Evolutionary conservation across 2,888 invertebrate genomes (phyloP), one percentile per base, ranked within the genome.

Genomic region (Callimorpha dominula): DNA sequence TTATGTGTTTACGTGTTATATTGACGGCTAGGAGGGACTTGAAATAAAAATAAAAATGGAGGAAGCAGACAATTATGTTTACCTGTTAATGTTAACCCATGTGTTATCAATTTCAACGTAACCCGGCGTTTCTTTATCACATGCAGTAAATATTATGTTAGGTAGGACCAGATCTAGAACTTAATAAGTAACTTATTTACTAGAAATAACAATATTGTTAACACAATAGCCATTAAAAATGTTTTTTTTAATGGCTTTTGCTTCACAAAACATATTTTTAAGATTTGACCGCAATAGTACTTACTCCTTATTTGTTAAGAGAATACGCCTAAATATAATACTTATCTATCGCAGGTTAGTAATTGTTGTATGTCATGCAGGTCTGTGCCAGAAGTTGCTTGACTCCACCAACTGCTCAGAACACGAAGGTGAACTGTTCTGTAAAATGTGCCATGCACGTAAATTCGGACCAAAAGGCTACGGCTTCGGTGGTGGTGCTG

Each of bases 391-490:
- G 96, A 99, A 99, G 96, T 97, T 98, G 96, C 97, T 99, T 96
- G 99, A 99, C 96, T 99, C 99, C 89, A 99, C 99, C 96, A 99
- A 99, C 96, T 99, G 99, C 96, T 97, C 99, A 89, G 99, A 99
- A 95, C 99, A 99, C 96, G 99, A 99, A 91, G 98, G 98, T 90
- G 98, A 99, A 96, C 97, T 99, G 87, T 99, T 96, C 97, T 99
- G 99, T 97, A 99, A 99, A 96, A 96, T 97, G 91, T 99, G 99
- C 97, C 99, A 99, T 95, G 99, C 97, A 88, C 98, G 99, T 93
- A 99, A 99, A 97, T 99, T 98, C 96, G 99, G 99, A 92, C 99
- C 99, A 87, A 99, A 99, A 96, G 99, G 99, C 87, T 99, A 99
- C 96, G 99, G 99, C 88, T 99, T 99, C 95, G 99, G 99, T 87